These are phyloP conservation scores for Platichthys stellatus DNA, from an alignment of 2,113 vertebrate species.

Conservation along the genomic window DNA sequence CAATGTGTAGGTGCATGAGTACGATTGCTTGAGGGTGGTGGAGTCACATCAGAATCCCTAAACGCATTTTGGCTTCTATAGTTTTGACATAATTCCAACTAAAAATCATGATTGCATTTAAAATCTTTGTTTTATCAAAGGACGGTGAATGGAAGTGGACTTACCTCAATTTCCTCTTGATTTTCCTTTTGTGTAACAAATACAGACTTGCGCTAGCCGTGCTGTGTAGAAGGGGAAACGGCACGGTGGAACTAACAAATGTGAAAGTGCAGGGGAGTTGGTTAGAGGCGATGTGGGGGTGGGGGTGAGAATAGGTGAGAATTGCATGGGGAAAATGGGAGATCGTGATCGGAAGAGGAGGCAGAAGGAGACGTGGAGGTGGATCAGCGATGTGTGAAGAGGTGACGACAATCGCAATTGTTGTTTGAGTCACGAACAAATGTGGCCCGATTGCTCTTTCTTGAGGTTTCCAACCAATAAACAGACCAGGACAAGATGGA, in stretches of 20 bases:
- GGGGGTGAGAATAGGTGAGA: constrained; percentile 70
- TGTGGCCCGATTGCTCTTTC: background rate
- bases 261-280: constrained; percentile 45
- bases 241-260: constrained; percentile 30
- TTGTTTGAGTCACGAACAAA: constrained; percentile 2
- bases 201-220: background rate
- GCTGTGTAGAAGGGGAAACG: background rate
- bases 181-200: constrained; percentile 6
- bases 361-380: background rate
- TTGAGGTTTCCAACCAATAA: too few relatives aligned
- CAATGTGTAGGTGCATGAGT: background rate
- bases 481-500: background rate
- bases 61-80: too few relatives aligned
- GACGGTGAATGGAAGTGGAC: background rate
- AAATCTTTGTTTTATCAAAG: too few relatives aligned
- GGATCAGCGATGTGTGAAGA: background rate
- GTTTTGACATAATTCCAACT: too few relatives aligned
- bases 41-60: too few relatives aligned
- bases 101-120: too few relatives aligned
- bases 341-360: constrained; percentile 19
- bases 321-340: constrained; percentile 46
- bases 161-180: background rate
- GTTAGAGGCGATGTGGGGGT: constrained; percentile 42
- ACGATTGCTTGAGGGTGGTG: background rate
- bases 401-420: background rate